A percentile compares a stretch with the other conserved stretches of the same genome.
Evolutionary conservation across 2,888 invertebrate species (phyloP).

Genomic region (Tanytarsus gracilentus): DNA sequence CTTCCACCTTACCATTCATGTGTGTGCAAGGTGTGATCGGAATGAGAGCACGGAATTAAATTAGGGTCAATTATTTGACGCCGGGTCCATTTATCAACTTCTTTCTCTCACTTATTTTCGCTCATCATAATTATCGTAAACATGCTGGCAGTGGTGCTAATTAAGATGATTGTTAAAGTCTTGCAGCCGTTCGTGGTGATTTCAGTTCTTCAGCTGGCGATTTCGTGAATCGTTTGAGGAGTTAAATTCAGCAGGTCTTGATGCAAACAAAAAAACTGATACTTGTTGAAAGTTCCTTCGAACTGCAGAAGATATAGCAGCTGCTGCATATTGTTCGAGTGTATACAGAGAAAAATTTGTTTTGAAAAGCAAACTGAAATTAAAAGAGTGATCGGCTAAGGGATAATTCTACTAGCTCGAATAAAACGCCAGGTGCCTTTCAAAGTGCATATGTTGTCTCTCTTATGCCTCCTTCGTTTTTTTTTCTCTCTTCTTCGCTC

Average conservation of each 20-base stretch:
- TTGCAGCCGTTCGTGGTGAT: too few species aligned
- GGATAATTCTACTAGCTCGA: slow-evolving; percentile 13
- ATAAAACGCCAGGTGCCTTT: slow-evolving; percentile 27
- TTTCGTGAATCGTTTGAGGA: too few species aligned
- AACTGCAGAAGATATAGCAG: too few species aligned
- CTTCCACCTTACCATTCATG: too few species aligned
- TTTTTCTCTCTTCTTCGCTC: background rate
- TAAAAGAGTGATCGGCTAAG: slow-evolving; percentile 25
- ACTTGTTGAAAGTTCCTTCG: too few species aligned
- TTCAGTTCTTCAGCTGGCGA: too few species aligned
- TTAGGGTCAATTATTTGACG: slow-evolving; percentile 27
- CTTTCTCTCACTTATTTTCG: background rate
- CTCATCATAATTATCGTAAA: background rate
- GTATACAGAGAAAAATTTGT: too few species aligned
- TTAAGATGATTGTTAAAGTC: too few species aligned
- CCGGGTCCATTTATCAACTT: background rate
- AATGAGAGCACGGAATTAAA: background rate
- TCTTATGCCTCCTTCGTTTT: background rate
- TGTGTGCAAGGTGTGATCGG: background rate
- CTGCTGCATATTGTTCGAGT: too few species aligned
- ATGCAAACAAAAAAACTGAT: too few species aligned
- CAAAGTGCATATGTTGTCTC: background rate
- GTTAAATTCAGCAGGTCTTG: too few species aligned
- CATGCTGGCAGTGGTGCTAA: too few species aligned
- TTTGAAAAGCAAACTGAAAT: background rate